These are phyloP conservation scores for Drosophila lacteicornis DNA, from an alignment of 1,140 invertebrate genomes.

Conservation along the genomic window DNA sequence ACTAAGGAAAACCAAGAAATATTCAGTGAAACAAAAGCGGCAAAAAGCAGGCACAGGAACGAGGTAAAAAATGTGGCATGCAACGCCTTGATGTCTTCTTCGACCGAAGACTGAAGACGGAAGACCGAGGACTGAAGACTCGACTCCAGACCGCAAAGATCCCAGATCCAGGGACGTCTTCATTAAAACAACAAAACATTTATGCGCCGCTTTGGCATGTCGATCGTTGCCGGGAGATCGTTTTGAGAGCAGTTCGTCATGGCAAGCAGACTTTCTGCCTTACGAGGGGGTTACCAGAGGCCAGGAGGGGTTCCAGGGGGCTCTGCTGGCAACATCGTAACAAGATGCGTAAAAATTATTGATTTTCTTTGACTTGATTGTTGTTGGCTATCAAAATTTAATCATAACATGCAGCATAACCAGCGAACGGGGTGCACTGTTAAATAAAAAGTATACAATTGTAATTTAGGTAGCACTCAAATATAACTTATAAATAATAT, in stretches of 20 bases:
- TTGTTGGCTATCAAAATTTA: constrained; percentile 84
- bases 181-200: constrained; percentile 84
- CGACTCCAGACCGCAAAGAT: constrained; percentile 29
- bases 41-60: constrained; percentile 24
- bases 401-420: constrained; percentile 77
- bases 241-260: constrained; percentile 57
- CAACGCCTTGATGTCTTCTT: constrained; percentile 82
- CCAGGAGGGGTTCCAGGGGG: not conserved
- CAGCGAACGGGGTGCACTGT: constrained; percentile 17
- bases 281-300: not conserved
- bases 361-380: constrained; percentile 83
- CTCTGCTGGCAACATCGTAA: constrained; percentile 62
- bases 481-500: no score
- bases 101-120: constrained; percentile 12
- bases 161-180: constrained; percentile 67
- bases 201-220: constrained; percentile 81
- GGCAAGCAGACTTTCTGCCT: constrained; percentile 25
- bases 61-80: constrained; percentile 77
- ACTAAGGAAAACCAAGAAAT: constrained; percentile 14
- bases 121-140: constrained; percentile 16
- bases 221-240: constrained; percentile 55
- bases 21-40: constrained; percentile 16
- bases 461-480: no score
- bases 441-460: not conserved
- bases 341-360: constrained; percentile 85